These are phyloP conservation scores for Myrmophylax atrothorax DNA, from an alignment of 2,113 vertebrate species.

Conservation along the genomic window DNA sequence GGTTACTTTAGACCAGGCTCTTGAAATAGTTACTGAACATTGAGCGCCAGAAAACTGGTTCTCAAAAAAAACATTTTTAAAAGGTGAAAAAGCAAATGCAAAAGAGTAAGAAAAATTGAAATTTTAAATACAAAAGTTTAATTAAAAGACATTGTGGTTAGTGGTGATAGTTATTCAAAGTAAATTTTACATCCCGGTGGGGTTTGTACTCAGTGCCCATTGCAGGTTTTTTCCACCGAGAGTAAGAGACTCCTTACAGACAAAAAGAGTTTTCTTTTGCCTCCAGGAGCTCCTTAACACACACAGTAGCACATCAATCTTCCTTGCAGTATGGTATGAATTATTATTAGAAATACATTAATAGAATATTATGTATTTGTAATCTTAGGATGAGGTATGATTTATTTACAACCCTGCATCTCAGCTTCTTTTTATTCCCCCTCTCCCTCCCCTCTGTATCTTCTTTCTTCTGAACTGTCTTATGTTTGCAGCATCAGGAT, in stretches of 20 bases:
- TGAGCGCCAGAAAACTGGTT: background rate
- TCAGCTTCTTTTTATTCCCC: background rate
- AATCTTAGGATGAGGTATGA: background rate
- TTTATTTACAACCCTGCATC: constrained; percentile 28
- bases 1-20: constrained; percentile 18
- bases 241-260: background rate
- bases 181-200: background rate
- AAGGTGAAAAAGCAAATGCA: background rate
- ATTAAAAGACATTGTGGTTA: background rate
- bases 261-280: background rate
- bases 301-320: background rate
- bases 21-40: background rate
- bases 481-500: background rate
- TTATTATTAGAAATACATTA: constrained; percentile 5
- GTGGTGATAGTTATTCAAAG: background rate
- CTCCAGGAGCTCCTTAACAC: background rate
- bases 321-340: background rate
- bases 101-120: background rate
- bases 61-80: background rate
- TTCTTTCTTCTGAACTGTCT: constrained; percentile 18
- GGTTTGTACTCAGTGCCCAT: background rate
- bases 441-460: background rate
- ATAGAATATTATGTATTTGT: background rate
- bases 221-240: background rate
- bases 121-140: background rate